These are phyloP conservation scores for Lathronympha strigana DNA, from an alignment of 2,888 invertebrate genomes.

Conservation along the genomic window DNA sequence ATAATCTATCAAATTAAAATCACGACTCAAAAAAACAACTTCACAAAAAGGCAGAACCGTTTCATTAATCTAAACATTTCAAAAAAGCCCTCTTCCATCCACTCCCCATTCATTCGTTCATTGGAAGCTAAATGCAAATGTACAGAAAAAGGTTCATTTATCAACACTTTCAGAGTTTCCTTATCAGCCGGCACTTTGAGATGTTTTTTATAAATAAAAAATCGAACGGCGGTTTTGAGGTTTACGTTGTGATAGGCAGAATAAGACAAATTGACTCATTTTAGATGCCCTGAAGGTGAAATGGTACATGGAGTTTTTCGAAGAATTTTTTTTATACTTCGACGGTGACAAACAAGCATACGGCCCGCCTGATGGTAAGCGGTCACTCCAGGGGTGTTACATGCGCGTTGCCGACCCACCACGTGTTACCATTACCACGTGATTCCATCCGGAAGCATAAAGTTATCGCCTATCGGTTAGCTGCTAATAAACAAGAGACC, in stretches of 20 bases:
- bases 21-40: constrained; percentile 9
- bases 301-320: too few relatives aligned
- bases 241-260: neutral
- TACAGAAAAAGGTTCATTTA: constrained; percentile 30
- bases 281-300: too few relatives aligned
- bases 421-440: too few relatives aligned
- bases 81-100: constrained; percentile 22
- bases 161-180: constrained; percentile 29
- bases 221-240: neutral
- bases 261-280: too few relatives aligned
- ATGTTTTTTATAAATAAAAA: constrained; percentile 9
- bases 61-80: constrained; percentile 34
- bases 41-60: constrained; percentile 25
- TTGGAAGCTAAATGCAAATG: constrained; percentile 30
- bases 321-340: too few relatives aligned
- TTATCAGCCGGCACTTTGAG: constrained; percentile 2
- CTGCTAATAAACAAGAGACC: too few relatives aligned
- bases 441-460: too few relatives aligned
- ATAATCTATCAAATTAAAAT: constrained; percentile 30
- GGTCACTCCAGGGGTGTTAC: too few relatives aligned
- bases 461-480: too few relatives aligned
- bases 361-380: too few relatives aligned
- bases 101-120: constrained; percentile 28
- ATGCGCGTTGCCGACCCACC: too few relatives aligned
- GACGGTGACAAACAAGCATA: too few relatives aligned